Base-by-base conservation (phyloP, 2,113 vertebrate species). In the Apistogramma diplotaenia region DNA sequence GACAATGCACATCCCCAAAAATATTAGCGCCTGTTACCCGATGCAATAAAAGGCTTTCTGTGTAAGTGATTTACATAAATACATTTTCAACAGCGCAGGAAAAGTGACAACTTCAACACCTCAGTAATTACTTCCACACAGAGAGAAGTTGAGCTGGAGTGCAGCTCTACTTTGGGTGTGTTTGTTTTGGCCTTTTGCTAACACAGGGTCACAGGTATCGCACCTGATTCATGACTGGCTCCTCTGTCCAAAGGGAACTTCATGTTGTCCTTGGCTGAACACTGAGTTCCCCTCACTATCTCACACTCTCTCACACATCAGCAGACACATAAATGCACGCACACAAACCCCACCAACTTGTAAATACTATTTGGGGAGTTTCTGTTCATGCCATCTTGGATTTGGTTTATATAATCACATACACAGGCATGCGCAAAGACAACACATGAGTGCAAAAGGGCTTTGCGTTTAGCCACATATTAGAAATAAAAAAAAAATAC, bases 221-320 rank as follows among this genome's bases (percentile, higher is more conserved):
- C 91, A 94, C 92, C 93, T 94, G 93, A 96, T 94, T 94, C 93
- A 94, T 95, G 94, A 94, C 94, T 94, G 60, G 70, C 78, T 89
- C 35, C 92, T 94, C 93, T 94, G 90, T 95, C 87, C 90, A 82
- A 59, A 37, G 74, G 81, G 51, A 70, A 87, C 91, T 88, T 94
- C 88, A 88, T 95, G 94, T 94, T 92, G 92, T 87, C 84, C 29
- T 94, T 94, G 92, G 94, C 93, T 21, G 72, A 86, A 89, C 79
- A 86, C 78, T 57, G 29, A 73, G 62, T 40, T 59, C 72, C 81
- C 55, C 53, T 21, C 79, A 74, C 88, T 90, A 89, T 93, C 88
- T 91, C 71, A 74, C 81, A 58, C 85, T 85, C 80, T 56, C 78
- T 74, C 27, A 59, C 67, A 40, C 43, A 79, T 19, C 62, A 27